Evolutionary conservation across 1,140 invertebrate genomes (phyloP), one percentile per base, ranked within the genome.

Genomic region (Hydropsyche tenuis): DNA sequence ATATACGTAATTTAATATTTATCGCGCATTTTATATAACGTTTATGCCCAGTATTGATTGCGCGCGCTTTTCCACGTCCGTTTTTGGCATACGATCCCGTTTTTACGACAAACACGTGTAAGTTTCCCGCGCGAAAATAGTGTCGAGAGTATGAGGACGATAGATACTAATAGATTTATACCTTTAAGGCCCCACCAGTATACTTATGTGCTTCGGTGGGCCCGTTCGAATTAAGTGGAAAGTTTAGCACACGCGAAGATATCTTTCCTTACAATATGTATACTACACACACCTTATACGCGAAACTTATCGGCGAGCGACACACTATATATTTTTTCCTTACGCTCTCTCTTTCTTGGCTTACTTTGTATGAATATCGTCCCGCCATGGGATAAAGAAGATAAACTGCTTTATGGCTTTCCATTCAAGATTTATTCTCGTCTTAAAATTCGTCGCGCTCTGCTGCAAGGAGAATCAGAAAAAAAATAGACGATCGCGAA

Each of bases 341-440:
- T 53, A 22, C 4, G 11, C 22, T 25, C 22, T 25, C 20, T 48
- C 16, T 16, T 48, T 16, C 12, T 43, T 16, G 2, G 2, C 22
- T 60, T 75, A 70, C 73, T 70, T 76, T 73, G 64, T 76, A 76
- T 65, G 72, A 76, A 76, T 73, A 76, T 76, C 75, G 73, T 76
- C 71, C 72, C 46, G 48, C 18, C 42, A 60, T 65, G 63, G 75
- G 71, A 76, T 76, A 76, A 73, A 71, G 72, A 69, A 73, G 75
- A 76, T 76, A 76, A 76, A 76, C 68, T 76, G 72, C 71, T 76
- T 76, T 76, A 76, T 76, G 56, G 75, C 75, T 72, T 72, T 76
- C 75, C 75, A 73, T 73, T 73, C 66, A 73, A 76, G 75, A 76
- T 76, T 76, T 76, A 76, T 76, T 76, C 69, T 71, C 66, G 62